Evolutionary conservation across 1,140 invertebrate genomes (phyloP).

Genomic region (Drosophila pectinifera): DNA sequence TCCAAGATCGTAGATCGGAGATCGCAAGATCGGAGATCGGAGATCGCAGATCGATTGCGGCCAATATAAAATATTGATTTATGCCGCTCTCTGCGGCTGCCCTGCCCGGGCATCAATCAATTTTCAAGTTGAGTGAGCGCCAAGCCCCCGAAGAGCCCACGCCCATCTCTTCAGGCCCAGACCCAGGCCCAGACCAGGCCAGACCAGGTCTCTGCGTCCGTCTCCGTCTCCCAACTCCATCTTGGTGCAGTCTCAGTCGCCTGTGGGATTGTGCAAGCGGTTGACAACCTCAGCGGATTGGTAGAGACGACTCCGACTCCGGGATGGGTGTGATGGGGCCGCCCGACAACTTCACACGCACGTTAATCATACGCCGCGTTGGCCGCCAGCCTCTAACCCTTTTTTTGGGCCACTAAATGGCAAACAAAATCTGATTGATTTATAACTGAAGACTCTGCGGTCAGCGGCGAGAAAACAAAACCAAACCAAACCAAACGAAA

Average conservation of each 20-base stretch:
- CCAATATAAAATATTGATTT: constrained; percentile 70
- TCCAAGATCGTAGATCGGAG: constrained; percentile 7
- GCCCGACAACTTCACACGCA: constrained; percentile 67
- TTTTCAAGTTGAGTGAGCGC: constrained; percentile 70
- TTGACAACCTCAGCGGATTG: constrained; percentile 44
- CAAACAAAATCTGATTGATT: constrained; percentile 80
- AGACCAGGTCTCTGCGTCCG: neutral
- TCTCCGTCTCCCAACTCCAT: constrained; percentile 6
- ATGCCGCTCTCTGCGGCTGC: constrained; percentile 25
- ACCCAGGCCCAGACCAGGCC: no score
- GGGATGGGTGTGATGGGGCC: constrained; percentile 46
- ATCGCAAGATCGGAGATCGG: constrained; percentile 4
- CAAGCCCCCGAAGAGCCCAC: constrained; percentile 48
- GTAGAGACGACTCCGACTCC: neutral
- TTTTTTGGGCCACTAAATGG: constrained; percentile 56
- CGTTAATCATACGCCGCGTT: constrained; percentile 72
- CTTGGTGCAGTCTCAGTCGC: constrained; percentile 7
- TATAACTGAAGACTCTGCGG: constrained; percentile 71
- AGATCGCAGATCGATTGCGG: constrained; percentile 21
- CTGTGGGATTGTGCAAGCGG: constrained; percentile 39
- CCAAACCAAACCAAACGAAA: neutral
- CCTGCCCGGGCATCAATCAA: constrained; percentile 68
- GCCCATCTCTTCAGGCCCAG: constrained; percentile 10
- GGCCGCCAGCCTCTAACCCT: constrained; percentile 38
- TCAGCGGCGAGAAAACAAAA: constrained; percentile 24